Conservation (phyloP, 2,888 invertebrate genomes). For the Griposia aprilina region DNA sequence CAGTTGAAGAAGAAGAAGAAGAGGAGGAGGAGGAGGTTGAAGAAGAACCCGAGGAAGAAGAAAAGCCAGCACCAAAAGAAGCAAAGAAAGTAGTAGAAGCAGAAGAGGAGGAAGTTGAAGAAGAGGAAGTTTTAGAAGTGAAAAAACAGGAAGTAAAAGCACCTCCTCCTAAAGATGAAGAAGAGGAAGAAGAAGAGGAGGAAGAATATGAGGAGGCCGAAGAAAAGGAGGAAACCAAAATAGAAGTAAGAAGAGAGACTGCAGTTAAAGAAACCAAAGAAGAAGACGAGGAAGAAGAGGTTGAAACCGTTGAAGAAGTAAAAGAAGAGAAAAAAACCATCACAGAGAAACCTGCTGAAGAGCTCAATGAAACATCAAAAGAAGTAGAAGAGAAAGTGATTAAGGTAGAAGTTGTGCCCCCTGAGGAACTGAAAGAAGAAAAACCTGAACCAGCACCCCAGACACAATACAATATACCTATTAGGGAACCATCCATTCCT, state of each 20-base stretch:
- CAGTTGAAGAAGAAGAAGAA: constrained; percentile 50
- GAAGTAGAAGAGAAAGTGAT: constrained; percentile 57
- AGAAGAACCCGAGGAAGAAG: constrained; percentile 43
- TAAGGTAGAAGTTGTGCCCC: constrained; percentile 53
- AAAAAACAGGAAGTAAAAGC: constrained; percentile 40
- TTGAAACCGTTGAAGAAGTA: constrained; percentile 58
- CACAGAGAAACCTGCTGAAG: constrained; percentile 51
- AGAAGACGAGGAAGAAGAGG: constrained; percentile 29
- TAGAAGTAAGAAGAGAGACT: constrained; percentile 36
- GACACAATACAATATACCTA: constrained; percentile 74
- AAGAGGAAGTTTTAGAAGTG: constrained; percentile 45
- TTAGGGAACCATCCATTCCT: constrained; percentile 85
- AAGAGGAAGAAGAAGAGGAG: constrained; percentile 63
- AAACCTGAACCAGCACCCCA: constrained; percentile 61
- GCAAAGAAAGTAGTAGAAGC: constrained; percentile 37
- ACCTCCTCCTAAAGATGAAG: constrained; percentile 36
- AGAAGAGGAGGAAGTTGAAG: constrained; percentile 39
- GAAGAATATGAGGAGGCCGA: constrained; percentile 62
- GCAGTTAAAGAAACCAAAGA: constrained; percentile 35
- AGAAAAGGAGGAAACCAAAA: constrained; percentile 42
- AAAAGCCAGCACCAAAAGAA: constrained; percentile 27
- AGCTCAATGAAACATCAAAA: constrained; percentile 56
- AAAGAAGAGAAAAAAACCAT: constrained; percentile 54
- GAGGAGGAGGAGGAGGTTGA: constrained; percentile 42
- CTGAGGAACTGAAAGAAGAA: constrained; percentile 61